Percentiles rank a stretch among this genome's conserved stretches.
phyloP scores from a whole-genome alignment of 2,113 vertebrate species.

The Brachyhypopomus occidentalis region DNA sequence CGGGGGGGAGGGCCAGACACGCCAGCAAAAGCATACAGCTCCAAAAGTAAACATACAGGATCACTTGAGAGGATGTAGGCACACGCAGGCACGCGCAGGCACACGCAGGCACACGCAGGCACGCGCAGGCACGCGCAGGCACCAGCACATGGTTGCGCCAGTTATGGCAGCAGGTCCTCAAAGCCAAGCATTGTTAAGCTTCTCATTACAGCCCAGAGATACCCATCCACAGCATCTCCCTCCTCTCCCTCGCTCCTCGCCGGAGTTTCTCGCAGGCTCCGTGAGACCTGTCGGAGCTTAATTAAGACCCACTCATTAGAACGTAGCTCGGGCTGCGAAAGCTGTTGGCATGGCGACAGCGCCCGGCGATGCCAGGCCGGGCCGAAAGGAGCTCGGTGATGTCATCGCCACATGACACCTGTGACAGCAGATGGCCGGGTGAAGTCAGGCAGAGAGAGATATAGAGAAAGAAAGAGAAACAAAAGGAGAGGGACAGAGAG shows the following conservation, averaged over 20 bases:
- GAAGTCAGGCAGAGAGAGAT: no score
- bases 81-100: neutral
- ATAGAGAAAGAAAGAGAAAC: no score
- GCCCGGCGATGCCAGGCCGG: neutral
- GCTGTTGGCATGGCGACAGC: slow-evolving; percentile 43
- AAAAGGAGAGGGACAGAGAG: neutral
- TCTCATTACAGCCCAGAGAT: slow-evolving; percentile 44
- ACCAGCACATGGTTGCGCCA: slow-evolving; percentile 31
- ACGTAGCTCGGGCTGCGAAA: slow-evolving; percentile 28
- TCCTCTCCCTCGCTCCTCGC: neutral
- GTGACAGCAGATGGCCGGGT: neutral
- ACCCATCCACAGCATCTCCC: neutral
- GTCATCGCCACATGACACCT: slow-evolving; percentile 21
- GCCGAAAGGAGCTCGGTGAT: slow-evolving; percentile 32
- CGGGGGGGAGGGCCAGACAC: neutral
- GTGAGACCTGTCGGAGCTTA: slow-evolving; percentile 40
- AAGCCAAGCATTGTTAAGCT: slow-evolving; percentile 55
- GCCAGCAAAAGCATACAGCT: neutral
- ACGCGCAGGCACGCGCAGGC: no score
- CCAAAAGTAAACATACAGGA: neutral
- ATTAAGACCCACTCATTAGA: slow-evolving; percentile 49
- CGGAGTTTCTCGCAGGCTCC: slow-evolving; percentile 29
- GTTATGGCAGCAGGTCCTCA: slow-evolving; percentile 54
- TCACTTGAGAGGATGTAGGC: no score
- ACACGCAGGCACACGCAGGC: no score